A percentile compares a stretch with the other conserved stretches of the same genome.
These are phyloP conservation scores for Acanthaster planci DNA, from an alignment of 35 echinoderm and acorn worm species.

Conservation along the genomic window DNA sequence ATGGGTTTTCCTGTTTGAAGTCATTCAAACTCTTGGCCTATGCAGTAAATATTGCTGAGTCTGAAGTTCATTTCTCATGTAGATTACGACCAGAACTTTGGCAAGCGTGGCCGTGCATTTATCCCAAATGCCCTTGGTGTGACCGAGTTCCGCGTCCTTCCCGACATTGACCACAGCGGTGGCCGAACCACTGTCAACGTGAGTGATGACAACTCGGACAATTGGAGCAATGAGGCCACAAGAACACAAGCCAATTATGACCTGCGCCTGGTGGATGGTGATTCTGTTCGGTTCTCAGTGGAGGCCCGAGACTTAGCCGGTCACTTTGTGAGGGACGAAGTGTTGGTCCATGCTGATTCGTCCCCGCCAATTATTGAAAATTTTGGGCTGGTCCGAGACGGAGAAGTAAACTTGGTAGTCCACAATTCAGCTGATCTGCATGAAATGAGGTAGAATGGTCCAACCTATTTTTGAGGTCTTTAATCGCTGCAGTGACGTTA, in stretches of 20 bases:
- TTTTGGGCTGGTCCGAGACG: conserved; percentile 35
- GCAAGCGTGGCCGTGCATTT: conserved; percentile 17
- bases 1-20: no score
- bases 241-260: conserved; percentile 1
- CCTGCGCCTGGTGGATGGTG: conserved; percentile 28
- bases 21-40: background rate
- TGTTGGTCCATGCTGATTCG: conserved; percentile 47
- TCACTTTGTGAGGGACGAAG: background rate
- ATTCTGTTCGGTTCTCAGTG: conserved; percentile 40
- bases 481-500: background rate
- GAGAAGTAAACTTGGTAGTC: conserved; percentile 31
- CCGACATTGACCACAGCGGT: conserved; percentile 11
- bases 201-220: background rate
- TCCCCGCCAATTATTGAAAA: conserved; percentile 28
- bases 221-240: conserved; percentile 26
- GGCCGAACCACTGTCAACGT: background rate
- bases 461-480: no score
- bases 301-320: conserved; percentile 24
- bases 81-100: conserved; percentile 55
- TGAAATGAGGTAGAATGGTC: conserved; percentile 43
- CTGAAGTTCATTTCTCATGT: background rate
- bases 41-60: background rate
- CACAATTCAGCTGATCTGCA: conserved; percentile 42
- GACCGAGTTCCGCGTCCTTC: conserved; percentile 5
- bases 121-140: conserved; percentile 46